Percentiles rank a stretch among this genome's conserved stretches.
These are phyloP conservation scores for Eueremaeus valkanovi DNA, from an alignment of 2,888 invertebrate species.

Conservation along the genomic window DNA sequence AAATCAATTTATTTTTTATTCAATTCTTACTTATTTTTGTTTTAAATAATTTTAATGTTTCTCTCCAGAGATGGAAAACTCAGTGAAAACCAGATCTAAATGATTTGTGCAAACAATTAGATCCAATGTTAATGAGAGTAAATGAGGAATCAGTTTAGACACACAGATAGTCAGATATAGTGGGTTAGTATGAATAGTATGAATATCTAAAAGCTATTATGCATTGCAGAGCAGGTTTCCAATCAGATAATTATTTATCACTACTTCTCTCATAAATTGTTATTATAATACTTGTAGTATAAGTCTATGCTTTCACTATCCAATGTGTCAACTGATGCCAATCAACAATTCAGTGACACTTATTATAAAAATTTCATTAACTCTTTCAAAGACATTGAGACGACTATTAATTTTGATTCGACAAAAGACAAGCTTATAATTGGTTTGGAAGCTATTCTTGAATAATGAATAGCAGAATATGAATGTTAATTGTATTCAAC, in stretches of 20 bases:
- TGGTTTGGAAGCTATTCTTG: too few species aligned
- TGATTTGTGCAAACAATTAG: neutral
- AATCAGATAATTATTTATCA: constrained; percentile 33
- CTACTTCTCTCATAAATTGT: neutral
- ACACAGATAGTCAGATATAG: neutral
- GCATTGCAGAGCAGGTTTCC: constrained; percentile 18
- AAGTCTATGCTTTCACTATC: neutral
- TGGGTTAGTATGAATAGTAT: neutral
- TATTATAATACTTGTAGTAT: neutral
- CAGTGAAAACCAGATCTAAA: neutral
- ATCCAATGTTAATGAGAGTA: neutral
- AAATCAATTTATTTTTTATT: too few species aligned
- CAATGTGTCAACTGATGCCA: constrained; percentile 18
- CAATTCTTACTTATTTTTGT: neutral
- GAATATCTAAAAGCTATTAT: neutral
- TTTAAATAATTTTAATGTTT: neutral
- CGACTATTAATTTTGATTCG: neutral
- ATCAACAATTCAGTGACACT: constrained; percentile 12
- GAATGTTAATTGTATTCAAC: neutral
- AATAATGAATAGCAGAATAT: too few species aligned
- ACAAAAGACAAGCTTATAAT: too few species aligned
- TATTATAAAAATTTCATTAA: constrained; percentile 14
- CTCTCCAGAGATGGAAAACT: neutral
- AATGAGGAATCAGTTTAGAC: neutral
- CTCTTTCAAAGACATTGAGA: too few species aligned